Evolutionary conservation across 2,888 invertebrate genomes (phyloP).

Genomic region (Tetropium fuscum): DNA sequence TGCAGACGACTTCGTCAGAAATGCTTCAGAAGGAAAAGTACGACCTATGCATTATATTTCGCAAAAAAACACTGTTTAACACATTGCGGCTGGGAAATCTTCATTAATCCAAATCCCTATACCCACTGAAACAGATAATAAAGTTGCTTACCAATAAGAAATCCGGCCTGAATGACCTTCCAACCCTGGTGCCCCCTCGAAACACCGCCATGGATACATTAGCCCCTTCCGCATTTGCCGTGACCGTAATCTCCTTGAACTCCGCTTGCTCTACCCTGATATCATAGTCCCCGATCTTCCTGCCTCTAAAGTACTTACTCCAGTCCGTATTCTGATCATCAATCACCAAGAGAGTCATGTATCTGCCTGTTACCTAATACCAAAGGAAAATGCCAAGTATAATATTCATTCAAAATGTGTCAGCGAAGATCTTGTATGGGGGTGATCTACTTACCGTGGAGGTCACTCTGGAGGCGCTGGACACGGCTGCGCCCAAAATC

Average conservation of each 20-base stretch:
- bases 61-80: too few species aligned
- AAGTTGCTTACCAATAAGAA: slow-evolving; percentile 81
- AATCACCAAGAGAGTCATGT: slow-evolving; percentile 86
- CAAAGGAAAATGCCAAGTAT: too few species aligned
- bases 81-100: too few species aligned
- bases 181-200: slow-evolving; percentile 92
- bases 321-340: slow-evolving; percentile 99
- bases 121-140: too few species aligned
- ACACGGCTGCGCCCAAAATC: slow-evolving; percentile 78
- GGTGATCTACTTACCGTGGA: slow-evolving; percentile 60
- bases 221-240: slow-evolving; percentile 86
- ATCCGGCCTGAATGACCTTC: slow-evolving; percentile 91
- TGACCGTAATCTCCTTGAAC: slow-evolving; percentile 91
- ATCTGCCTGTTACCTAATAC: slow-evolving; percentile 52
- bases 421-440: too few species aligned
- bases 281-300: slow-evolving; percentile 93
- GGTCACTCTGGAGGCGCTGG: slow-evolving; percentile 73
- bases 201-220: slow-evolving; percentile 93
- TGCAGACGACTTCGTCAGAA: too few species aligned
- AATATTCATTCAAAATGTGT: too few species aligned
- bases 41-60: too few species aligned
- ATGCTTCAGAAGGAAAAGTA: too few species aligned
- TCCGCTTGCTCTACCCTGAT: slow-evolving; percentile 98
- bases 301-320: slow-evolving; percentile 97
- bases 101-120: too few species aligned